Percentiles rank a stretch among this genome's conserved stretches.
phyloP scores from a whole-genome alignment of 2,113 vertebrate species.

The Xyliphius kryptos region DNA sequence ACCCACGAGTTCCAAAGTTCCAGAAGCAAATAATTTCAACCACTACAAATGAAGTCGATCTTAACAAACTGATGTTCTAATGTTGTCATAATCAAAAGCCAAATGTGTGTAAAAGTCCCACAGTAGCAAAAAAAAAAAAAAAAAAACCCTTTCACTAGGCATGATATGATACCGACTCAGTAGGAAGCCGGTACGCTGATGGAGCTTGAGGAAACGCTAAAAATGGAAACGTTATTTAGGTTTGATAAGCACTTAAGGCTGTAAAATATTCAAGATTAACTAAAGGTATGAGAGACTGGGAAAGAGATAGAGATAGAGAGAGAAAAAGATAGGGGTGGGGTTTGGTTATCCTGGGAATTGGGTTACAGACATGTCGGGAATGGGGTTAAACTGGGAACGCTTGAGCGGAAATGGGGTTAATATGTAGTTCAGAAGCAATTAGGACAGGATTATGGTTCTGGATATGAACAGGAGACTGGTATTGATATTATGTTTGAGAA shows the following conservation, averaged over 20 bases:
- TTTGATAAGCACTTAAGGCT: neutral
- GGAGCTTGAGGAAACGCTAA: slow-evolving; percentile 56
- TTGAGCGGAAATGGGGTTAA: slow-evolving; percentile 7
- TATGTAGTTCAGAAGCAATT: slow-evolving; percentile 1
- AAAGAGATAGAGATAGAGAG: no score
- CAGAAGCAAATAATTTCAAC: no score
- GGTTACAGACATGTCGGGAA: slow-evolving; percentile 18
- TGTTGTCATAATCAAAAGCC: no score
- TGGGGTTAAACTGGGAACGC: slow-evolving; percentile 12
- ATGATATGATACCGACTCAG: no score
- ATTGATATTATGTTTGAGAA: no score
- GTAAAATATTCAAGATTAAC: slow-evolving; percentile 16
- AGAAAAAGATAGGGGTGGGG: neutral
- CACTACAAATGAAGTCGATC: no score
- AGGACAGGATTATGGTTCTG: neutral
- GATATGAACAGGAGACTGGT: neutral
- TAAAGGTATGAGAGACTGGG: neutral
- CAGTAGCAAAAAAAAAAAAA: no score
- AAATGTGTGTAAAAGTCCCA: no score
- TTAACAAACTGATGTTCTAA: no score
- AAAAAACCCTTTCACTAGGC: no score
- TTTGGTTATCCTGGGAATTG: slow-evolving; percentile 16
- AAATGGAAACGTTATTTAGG: slow-evolving; percentile 21
- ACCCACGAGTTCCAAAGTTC: no score
- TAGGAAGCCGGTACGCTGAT: no score